Percentiles rank a stretch among this genome's conserved stretches.
These are phyloP conservation scores for Cyprinodon tularosa DNA, from an alignment of 2,113 vertebrate genomes.

Conservation along the genomic window DNA sequence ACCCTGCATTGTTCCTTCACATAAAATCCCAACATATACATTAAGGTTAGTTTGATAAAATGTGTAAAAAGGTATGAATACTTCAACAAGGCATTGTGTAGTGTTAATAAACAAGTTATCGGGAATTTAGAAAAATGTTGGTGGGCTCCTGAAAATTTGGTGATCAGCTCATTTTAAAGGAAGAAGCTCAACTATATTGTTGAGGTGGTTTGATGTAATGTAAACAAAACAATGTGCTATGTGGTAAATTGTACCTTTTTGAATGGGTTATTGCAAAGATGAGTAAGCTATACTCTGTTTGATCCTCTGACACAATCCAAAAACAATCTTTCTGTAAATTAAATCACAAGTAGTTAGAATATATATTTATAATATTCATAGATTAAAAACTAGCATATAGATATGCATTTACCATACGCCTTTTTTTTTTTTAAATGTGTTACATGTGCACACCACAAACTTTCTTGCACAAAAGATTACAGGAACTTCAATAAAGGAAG, in stretches of 20 bases:
- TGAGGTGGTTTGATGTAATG: constrained; percentile 34
- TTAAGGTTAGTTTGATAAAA: neutral
- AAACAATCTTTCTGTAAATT: constrained; percentile 20
- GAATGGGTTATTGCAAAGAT: constrained; percentile 12
- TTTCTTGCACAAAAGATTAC: constrained; percentile 6
- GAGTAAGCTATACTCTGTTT: constrained; percentile 22
- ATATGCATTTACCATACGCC: constrained; percentile 17
- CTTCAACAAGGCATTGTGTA: neutral
- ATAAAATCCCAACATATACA: neutral
- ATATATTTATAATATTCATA: constrained; percentile 29
- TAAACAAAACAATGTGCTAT: constrained; percentile 24
- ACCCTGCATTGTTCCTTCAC: neutral
- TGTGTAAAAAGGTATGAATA: neutral
- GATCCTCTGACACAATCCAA: constrained; percentile 16
- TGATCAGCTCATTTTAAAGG: constrained; percentile 15
- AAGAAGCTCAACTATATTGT: constrained; percentile 38
- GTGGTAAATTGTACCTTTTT: neutral
- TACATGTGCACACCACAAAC: constrained; percentile 1
- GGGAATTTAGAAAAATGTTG: constrained; percentile 1
- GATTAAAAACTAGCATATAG: constrained; percentile 12
- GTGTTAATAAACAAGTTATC: neutral
- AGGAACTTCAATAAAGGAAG: constrained; percentile 31
- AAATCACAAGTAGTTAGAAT: constrained; percentile 26
- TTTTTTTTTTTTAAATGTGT: constrained; percentile 42
- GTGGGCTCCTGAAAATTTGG: constrained; percentile 20